Base-by-base conservation (phyloP, 2,113 vertebrate genomes). In the Notiomystis cincta region DNA sequence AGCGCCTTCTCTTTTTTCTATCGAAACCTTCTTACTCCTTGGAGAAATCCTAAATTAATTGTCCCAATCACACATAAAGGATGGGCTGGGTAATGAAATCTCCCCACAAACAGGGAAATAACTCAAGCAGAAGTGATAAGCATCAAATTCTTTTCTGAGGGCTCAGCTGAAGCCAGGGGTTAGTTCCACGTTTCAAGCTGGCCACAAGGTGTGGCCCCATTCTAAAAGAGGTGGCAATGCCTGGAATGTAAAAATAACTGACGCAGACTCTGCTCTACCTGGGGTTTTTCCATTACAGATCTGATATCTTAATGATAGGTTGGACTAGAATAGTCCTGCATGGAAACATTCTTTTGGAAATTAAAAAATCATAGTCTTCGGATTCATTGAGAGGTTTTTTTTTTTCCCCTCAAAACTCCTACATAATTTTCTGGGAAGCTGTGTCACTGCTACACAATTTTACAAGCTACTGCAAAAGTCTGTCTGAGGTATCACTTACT, bases 311-410 rank as follows among this genome's bases (percentile, higher is more conserved):
- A 83, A 92, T 81, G 79, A 77, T n/a, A 75, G 64, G 58, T 60
- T 87, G 62, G 67, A 67, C 35, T 67, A 7, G 2, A 92, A 58
- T 30, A 62, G n/a, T 94, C 51, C 67, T 44, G n/a, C 22, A 27
- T 48, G 86, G 89, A 94, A 96, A 93, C 60, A 75, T 82, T 93
- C 79, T n/a, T 80, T 6, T 53, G 54, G 25, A 96, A 94, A 93
- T 83, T 53, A 73, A 87, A 82, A 88, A 90, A 80, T 69, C 1
- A 62, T 11, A 82, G 77, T 64, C 80, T 75, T 84, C 1, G 0
- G 22, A 90, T 82, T 72, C 44, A 58, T 83, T 78, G 13, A 83
- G 80, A 56, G 21, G 4, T 20, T 17, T 47, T 17, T 50, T 6
- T 31, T 4, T 54, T 64, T 53, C 10, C 11, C 13, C 24, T 3